Percentiles rank a stretch among this genome's conserved stretches.
Evolutionary conservation across 2,113 vertebrate genomes (phyloP).

Genomic region (Todiramphus chloris): DNA sequence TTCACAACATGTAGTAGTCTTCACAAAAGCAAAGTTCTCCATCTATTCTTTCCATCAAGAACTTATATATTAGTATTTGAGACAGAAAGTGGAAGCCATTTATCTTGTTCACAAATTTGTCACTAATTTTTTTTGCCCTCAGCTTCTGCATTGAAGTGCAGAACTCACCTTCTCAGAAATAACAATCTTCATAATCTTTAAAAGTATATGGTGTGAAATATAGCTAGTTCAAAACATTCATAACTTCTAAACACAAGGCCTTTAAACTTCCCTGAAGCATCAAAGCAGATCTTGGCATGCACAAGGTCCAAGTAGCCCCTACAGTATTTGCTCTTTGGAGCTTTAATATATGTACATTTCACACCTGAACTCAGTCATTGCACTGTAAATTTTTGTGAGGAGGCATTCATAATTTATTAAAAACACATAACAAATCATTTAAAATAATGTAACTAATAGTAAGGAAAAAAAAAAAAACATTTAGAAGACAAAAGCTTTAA

Average conservation of each 20-base stretch:
- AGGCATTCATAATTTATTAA: background rate
- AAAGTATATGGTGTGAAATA: background rate
- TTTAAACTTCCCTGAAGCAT: background rate
- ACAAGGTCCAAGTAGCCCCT: background rate
- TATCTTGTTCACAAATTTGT: background rate
- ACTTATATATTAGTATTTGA: background rate
- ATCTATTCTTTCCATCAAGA: background rate
- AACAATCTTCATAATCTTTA: background rate
- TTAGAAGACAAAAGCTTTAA: background rate
- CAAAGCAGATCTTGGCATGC: background rate
- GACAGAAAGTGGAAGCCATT: background rate
- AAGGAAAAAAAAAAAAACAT: background rate
- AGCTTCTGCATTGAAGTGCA: background rate
- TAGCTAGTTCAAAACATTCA: background rate
- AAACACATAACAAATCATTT: background rate
- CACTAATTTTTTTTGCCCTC: background rate
- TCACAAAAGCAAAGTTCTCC: background rate
- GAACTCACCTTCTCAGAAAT: background rate
- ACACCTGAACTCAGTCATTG: background rate
- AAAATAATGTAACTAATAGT: background rate
- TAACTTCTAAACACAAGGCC: slow-evolving; percentile 1
- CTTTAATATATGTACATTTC: background rate
- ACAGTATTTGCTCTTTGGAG: background rate
- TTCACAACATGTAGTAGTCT: background rate
- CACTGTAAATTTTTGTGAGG: background rate